Conservation (phyloP, 2,113 vertebrate species). For the Hemiscyllium ocellatum region DNA sequence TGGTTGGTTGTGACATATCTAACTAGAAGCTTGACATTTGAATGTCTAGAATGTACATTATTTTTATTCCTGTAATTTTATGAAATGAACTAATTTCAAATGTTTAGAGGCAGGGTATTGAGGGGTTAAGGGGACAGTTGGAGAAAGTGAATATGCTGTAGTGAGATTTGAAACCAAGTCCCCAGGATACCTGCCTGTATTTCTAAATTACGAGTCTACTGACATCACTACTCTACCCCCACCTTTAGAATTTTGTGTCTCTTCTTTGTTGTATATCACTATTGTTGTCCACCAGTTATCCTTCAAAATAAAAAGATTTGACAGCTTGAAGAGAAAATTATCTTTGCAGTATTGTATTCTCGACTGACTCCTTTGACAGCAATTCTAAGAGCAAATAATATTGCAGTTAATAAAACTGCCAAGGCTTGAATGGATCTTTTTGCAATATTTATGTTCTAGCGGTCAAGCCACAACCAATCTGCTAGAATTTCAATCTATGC, state of each 20-base stretch:
- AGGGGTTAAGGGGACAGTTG: not conserved
- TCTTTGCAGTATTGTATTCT: slow-evolving; percentile 2
- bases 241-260: not conserved
- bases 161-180: too few relatives aligned
- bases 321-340: not conserved
- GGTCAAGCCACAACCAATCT: not conserved
- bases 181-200: too few relatives aligned
- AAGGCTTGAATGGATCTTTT: not conserved
- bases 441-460: not conserved
- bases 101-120: not conserved
- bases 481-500: not conserved
- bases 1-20: not conserved
- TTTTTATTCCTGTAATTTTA: not conserved
- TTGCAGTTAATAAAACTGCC: not conserved
- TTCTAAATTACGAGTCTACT: too few relatives aligned
- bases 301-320: not conserved
- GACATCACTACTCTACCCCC: too few relatives aligned
- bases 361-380: not conserved
- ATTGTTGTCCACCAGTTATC: not conserved
- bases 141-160: not conserved
- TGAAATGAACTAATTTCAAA: not conserved
- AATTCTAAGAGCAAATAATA: not conserved
- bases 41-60: not conserved
- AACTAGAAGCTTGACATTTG: not conserved
- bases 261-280: not conserved